A percentile compares a stretch with the other conserved stretches of the same genome.
phyloP scores from a whole-genome alignment of 2,888 invertebrate genomes.

The Schrankia costaestrigalis region DNA sequence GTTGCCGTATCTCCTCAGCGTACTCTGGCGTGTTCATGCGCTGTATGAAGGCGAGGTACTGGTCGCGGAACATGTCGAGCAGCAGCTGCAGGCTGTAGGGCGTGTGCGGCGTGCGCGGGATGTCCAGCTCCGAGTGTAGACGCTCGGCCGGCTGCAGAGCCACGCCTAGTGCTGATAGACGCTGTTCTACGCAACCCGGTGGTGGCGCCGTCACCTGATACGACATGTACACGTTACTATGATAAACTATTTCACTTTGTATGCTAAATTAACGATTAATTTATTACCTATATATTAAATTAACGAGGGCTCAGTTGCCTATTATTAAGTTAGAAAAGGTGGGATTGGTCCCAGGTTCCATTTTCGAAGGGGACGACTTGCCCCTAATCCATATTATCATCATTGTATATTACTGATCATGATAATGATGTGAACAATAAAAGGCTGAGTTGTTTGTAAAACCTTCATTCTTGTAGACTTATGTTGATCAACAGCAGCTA shows the following conservation, averaged over 20 bases:
- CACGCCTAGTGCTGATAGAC: conserved; percentile 88
- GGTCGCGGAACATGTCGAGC: conserved; percentile 91
- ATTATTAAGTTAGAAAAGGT: conserved; percentile 1
- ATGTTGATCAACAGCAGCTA: no score
- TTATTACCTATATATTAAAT: no score
- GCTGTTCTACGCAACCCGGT: conserved; percentile 95
- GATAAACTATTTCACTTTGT: no score
- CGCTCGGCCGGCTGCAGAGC: conserved; percentile 81
- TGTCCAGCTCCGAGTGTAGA: conserved; percentile 90
- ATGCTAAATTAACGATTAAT: no score
- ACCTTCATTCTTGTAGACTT: no score
- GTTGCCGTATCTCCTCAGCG: conserved; percentile 84
- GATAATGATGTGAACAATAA: no score
- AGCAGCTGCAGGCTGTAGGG: conserved; percentile 93
- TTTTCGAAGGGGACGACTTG: neutral
- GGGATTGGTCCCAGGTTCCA: neutral
- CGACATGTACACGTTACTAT: neutral
- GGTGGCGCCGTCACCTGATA: conserved; percentile 87
- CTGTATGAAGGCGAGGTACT: conserved; percentile 91
- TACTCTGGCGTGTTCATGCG: conserved; percentile 91
- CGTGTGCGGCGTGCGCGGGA: conserved; percentile 88
- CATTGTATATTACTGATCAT: no score
- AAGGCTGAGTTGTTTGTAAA: no score
- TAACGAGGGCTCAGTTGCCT: neutral
- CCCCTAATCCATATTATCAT: neutral